Evolutionary conservation across 2,888 invertebrate genomes (phyloP), one percentile per base, ranked within the genome.

Genomic region (Zygogramma bicolorata): DNA sequence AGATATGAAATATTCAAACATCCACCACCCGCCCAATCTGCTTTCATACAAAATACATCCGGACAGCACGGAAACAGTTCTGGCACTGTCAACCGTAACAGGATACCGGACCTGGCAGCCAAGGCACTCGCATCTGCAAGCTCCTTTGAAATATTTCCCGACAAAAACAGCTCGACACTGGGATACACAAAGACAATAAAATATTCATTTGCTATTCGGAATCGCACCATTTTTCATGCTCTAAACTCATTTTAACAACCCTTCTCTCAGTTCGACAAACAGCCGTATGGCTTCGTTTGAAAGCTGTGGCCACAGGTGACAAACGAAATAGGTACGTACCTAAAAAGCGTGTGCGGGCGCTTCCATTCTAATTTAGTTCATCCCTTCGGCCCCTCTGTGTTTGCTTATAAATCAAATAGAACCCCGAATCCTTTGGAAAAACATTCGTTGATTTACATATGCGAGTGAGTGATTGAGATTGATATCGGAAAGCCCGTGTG

Each of bases 321-420:
- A 72, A 71, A 72, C 68, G 66, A 69, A 70, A 63, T 59, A 59
- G 31, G 57, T 65, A 38, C 60, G 53, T 29, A 27, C 53, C 57
- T 66, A 58, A 59, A 75, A 65, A 65, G 58, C 49, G 53, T 62
- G 68, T 71, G 63, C 53, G 20, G 13, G n/a, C 61, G 34, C 20
- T 63, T 58, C 61, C 58, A 49, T 61, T 71, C 70, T 71, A 73
- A 73, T 75, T 75, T 61, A 65, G 57, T 68, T 68, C 68, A 62
- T 65, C 68, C 68, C 70, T 61, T 65, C 46, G 67, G 18, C 61
- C 71, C 65, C 71, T 75, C 65, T 58, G 65, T 68, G 68, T 65
- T 69, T 38, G 62, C 68, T 58, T 71, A 71, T 73, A 73, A 75
- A 75, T 75, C 75, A 75, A 73, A 71, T 46, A 65, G 67, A 71